Evolutionary conservation across 2,797 vertebrate genomes (phyloP).

Genomic region (Hozukius guyotensis): DNA sequence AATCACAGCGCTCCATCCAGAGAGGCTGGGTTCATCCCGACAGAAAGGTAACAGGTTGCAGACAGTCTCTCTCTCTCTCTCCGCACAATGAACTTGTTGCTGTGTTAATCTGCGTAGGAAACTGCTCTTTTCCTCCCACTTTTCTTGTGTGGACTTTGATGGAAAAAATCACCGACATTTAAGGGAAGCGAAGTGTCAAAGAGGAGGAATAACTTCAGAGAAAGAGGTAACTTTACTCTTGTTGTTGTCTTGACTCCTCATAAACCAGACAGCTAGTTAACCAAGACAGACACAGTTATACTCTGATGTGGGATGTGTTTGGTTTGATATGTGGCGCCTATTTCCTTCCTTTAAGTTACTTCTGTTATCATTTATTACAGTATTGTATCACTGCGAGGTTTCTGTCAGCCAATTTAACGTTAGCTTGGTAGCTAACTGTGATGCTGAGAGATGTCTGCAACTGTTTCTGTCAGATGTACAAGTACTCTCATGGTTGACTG

Average conservation of each 20-base stretch:
- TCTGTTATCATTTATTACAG: background rate
- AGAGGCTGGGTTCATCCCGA: conserved; percentile 60
- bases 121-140: background rate
- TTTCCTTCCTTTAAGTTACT: background rate
- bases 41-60: conserved; percentile 83
- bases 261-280: conserved; percentile 26
- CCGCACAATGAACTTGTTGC: conserved; percentile 66
- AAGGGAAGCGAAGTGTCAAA: background rate
- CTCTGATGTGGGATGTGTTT: background rate
- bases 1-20: conserved; percentile 52
- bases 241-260: conserved; percentile 23
- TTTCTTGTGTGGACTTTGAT: background rate
- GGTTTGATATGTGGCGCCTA: background rate
- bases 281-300: conserved; percentile 22
- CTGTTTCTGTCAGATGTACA: background rate
- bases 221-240: conserved; percentile 65
- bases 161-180: background rate
- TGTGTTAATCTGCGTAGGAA: background rate
- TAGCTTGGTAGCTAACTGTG: conserved; percentile 22
- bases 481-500: too few species aligned
- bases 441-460: background rate
- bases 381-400: background rate
- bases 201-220: conserved; percentile 20
- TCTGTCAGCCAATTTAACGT: background rate
- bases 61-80: background rate